Base-by-base conservation (phyloP, 2,888 invertebrate species). In the Trissonchulus sp. region DNA sequence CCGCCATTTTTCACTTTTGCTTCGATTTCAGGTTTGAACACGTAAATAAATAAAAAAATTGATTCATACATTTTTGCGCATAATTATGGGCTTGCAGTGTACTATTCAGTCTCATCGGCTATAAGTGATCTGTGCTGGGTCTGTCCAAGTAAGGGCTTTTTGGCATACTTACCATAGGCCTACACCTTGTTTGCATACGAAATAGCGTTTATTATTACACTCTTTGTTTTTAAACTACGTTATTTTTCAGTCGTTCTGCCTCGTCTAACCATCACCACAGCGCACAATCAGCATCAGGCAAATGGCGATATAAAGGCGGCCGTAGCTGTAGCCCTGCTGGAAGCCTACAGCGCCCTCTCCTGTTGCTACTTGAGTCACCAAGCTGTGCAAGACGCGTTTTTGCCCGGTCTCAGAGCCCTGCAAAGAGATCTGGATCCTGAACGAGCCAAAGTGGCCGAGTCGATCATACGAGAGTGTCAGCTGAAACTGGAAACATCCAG, bases 281-380 rank as follows among this genome's bases (percentile, higher is more conserved):
- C 88, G 1, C 88, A 87, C 77, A 88, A 89, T 71, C 36, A 38
- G 15, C 30, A 34, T 2, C n/a, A 30, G n/a, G 23, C 33, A 1
- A 2, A 38, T 73, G 1, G 2, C 2, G 68, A 71, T 1, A 30
- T 2, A 33, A 68, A 68, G 81, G 83, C 87, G 72, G 90, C 90
- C 80, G 86, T 90, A 76, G 88, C 89, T 8, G 85, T 88, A 74
- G 89, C 89, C 65, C 84, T 90, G 72, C 87, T 90, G 72, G 90
- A 90, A 80, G 89, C 90, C 0, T 90, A 89, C 81, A 89, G 89
- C 31, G 88, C 89, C 74, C 79, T 86, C 71, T 86, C 86, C 31
- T 86, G 86, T 78, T 86, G 86, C 78, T 86, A 85, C 85, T 84
- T 82, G 38, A 33, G 48, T 18, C 60, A 33, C 2, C 31, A 36